Evolutionary conservation across 2,113 vertebrate species (phyloP), one percentile per base, ranked within the genome.

Genomic region (Jaculus jaculus): DNA sequence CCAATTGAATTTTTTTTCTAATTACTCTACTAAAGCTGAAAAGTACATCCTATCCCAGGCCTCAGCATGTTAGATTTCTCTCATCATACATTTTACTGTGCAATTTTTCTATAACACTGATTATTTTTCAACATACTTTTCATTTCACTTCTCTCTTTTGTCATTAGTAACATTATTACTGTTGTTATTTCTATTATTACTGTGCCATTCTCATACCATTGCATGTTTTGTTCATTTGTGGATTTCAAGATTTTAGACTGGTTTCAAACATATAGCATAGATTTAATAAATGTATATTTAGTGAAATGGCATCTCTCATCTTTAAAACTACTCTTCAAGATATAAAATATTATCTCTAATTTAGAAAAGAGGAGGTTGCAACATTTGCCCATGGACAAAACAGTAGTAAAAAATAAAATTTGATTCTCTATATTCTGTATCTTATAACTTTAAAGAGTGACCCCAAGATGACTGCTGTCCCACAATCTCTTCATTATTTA

Each of bases 321-420:
- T 69, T 85, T 86, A 66, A 11, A 68, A 71, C 61, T 92, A 73
- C 73, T n/a, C 73, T 79, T 81, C 60, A 47, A 94, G 26, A 73
- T 63, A 10, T 51, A 61, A 63, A 68, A 47, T 89, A 61, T 71
- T 77, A 61, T 90, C 37, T 86, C 58, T 42, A 72, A 80, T 92
- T 87, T 75, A 89, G 58, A 90, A 69, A 91, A 74, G 42, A 80
- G 13, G 8, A 80, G 3, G 6, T 73, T 51, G 4, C 9, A 73
- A 84, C 80, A 72, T 66, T 84, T 87, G 2, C 37, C 8, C 10
- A 42, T 28, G 28, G 51, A 68, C 54, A 78, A 21, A 66, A 20
- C 85, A n/a, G 34, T 90, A 23, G 12, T 81, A 88, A 66, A 17
- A 91, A 83, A 82, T 78, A 92, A 39, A 85, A 83, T 69, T 79